phyloP scores from a whole-genome alignment of 2,888 invertebrate species.

The Sphinx pinastri region DNA sequence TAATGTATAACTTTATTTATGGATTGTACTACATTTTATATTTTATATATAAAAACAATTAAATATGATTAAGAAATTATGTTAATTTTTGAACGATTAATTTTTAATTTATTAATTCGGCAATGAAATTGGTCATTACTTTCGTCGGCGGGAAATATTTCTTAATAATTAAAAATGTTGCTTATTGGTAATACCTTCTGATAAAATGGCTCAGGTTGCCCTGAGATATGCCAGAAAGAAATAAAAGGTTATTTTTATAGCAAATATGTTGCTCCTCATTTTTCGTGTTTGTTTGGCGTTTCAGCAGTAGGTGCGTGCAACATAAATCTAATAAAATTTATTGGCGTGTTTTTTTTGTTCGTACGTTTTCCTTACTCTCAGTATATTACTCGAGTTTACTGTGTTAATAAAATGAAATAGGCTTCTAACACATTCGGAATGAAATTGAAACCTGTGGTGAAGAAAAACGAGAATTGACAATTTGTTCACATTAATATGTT shows the following conservation, averaged over 20 bases:
- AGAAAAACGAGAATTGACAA: too few species aligned
- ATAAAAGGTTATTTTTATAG: conserved; percentile 5
- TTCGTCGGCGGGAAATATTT: not conserved
- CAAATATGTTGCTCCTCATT: conserved; percentile 6
- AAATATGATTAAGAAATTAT: not conserved
- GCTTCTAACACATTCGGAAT: not conserved
- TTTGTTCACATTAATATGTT: not conserved
- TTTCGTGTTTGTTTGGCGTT: conserved; percentile 22
- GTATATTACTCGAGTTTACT: conserved; percentile 4
- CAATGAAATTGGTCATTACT: not conserved
- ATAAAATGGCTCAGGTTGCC: not conserved
- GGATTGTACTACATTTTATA: too few species aligned
- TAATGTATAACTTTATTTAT: too few species aligned
- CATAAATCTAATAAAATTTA: conserved; percentile 31
- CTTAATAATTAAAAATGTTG: not conserved
- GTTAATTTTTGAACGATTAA: not conserved
- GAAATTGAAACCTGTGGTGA: too few species aligned
- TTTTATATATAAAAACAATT: too few species aligned
- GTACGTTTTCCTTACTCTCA: conserved; percentile 9
- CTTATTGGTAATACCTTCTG: not conserved
- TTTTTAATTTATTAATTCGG: not conserved
- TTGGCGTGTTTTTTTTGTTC: conserved; percentile 23
- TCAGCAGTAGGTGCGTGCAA: conserved; percentile 27
- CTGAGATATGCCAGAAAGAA: not conserved
- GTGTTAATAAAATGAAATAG: conserved; percentile 20